A percentile compares a stretch with the other conserved stretches of the same genome.
Conservation (phyloP, 2,113 vertebrate species). For the Oncorhynchus kisutch region DNA sequence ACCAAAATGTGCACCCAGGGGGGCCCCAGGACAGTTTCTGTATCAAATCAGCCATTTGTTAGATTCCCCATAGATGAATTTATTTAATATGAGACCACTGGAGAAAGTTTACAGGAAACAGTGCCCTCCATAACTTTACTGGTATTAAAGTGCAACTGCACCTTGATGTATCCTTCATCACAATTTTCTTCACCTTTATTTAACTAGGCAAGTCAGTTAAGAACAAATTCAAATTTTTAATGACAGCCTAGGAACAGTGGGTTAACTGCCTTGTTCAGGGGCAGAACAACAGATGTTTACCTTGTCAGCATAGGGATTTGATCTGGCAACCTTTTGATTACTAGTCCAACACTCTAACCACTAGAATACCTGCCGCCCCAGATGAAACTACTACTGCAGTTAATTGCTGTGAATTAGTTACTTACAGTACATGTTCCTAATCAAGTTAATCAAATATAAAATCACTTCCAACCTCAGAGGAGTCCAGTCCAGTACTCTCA, state of each 20-base stretch:
- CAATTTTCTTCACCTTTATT: too few species aligned
- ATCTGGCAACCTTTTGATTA: too few species aligned
- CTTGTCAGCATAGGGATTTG: too few species aligned
- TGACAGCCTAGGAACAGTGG: too few species aligned
- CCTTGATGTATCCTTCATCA: neutral
- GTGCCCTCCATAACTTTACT: neutral
- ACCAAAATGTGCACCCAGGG: too few species aligned
- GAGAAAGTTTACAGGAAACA: neutral
- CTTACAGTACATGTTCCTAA: neutral
- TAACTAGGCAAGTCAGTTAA: too few species aligned
- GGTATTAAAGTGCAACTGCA: neutral
- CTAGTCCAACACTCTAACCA: too few species aligned
- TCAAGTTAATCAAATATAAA: neutral
- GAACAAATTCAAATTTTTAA: too few species aligned
- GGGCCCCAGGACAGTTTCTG: neutral
- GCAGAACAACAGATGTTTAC: too few species aligned
- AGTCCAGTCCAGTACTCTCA: conserved; percentile 31
- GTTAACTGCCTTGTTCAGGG: too few species aligned
- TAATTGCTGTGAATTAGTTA: neutral
- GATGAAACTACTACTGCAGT: neutral
- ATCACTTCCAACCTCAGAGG: conserved; percentile 59
- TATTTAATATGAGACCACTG: neutral
- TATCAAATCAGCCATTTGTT: neutral
- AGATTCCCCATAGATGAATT: neutral
- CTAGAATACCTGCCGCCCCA: too few species aligned